phyloP scores from a whole-genome alignment of 1,140 invertebrate species.

The Batillaria attramentaria region DNA sequence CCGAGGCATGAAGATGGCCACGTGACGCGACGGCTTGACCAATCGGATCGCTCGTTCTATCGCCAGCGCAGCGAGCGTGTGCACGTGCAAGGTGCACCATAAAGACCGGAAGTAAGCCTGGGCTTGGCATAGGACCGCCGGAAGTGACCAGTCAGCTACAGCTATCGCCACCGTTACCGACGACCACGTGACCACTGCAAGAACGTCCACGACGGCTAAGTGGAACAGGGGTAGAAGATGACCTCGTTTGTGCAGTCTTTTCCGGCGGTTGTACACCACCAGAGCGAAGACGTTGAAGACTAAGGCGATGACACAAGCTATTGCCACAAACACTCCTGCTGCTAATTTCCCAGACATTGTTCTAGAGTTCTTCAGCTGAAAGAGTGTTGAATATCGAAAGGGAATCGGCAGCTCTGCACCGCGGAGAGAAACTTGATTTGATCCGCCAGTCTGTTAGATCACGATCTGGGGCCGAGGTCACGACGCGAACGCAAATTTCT shows the following conservation, averaged over 20 bases:
- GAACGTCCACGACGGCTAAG: slow-evolving; percentile 15
- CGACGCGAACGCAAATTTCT: too few relatives aligned
- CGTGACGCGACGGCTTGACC: slow-evolving; percentile 23
- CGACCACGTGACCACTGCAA: slow-evolving; percentile 24
- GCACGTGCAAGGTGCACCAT: slow-evolving; percentile 14
- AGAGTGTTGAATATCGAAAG: too few relatives aligned
- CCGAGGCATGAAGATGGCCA: slow-evolving; percentile 13
- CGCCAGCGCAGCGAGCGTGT: slow-evolving; percentile 9
- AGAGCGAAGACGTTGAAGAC: neutral
- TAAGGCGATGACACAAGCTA: neutral
- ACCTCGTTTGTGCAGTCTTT: slow-evolving; percentile 6
- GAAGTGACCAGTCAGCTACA: slow-evolving; percentile 14
- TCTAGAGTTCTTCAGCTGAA: too few relatives aligned
- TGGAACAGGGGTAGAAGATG: slow-evolving; percentile 16
- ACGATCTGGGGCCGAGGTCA: too few relatives aligned
- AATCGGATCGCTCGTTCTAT: slow-evolving; percentile 17
- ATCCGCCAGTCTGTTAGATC: too few relatives aligned
- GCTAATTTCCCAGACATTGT: too few relatives aligned
- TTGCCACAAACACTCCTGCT: neutral
- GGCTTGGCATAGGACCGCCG: neutral
- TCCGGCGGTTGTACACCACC: slow-evolving; percentile 1
- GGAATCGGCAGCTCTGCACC: too few relatives aligned
- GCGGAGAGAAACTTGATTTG: too few relatives aligned
- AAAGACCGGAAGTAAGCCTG: slow-evolving; percentile 13
- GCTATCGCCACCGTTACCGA: neutral